Evolutionary conservation across 1,140 invertebrate species (phyloP), one percentile per base, ranked within the genome.

Genomic region (Neodiprion virginianus): DNA sequence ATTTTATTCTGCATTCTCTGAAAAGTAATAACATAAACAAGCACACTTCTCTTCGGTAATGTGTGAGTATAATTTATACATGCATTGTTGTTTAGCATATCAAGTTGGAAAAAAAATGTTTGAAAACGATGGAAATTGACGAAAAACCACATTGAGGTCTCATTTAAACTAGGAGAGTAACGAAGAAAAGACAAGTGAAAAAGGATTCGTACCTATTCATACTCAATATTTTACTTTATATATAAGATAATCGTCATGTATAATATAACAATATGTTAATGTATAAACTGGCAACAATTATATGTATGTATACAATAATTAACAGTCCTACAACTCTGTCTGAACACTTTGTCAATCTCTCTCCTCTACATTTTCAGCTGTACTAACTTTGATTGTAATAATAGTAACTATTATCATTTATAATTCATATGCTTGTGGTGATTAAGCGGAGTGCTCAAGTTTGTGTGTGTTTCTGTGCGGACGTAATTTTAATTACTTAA

Each of bases 231-330:
- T 40, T 74, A 61, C 69, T 72, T 47, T 48, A 74, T 78, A 72
- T 74, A 71, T 73, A 73, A 76, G n/a, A 61, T 14, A 61, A 61
- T 61, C n/a, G 53, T 12, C 53, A 61, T 61, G 53, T 74, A 76
- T 74, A 76, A 70, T 80, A 80, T 61, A 14, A 61, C 53, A 61
- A 12, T 12, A 12, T 61, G n/a, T 61, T 61, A 61, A 81, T 79
- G 80, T 80, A 87, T 86, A 87, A 87, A 88, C 86, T 88, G 86
- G 87, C 86, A 88, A 88, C 85, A 87, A 87, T 84, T 83, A 61
- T 61, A 61, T 61, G 28, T 40, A 40, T 40, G 28, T 40, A 40
- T 40, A 40, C 28, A 40, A 40, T 40, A 40, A 40, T 40, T 40
- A 88, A 88, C 85, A 88, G 83, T 86, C 85, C 82, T 83, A 79